Conservation (phyloP, 2,113 vertebrate species). For the Daboia siamensis region DNA sequence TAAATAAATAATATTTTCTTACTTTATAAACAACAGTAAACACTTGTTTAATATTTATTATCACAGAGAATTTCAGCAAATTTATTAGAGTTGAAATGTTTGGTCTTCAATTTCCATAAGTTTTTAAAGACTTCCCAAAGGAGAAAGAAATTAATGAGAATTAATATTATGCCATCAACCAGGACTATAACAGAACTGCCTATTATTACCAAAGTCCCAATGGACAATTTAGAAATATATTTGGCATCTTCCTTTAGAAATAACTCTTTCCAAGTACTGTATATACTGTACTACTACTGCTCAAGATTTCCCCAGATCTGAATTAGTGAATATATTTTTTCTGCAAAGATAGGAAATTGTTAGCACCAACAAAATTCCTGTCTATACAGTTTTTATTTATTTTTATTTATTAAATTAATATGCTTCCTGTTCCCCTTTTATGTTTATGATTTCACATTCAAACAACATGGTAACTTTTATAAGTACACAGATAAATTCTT, state of each 20-base stretch:
- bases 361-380: neutral
- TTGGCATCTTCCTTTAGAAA: neutral
- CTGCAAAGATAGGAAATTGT: neutral
- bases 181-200: neutral
- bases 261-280: neutral
- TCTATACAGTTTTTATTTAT: neutral
- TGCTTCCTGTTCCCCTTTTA: neutral
- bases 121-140: neutral
- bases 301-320: neutral
- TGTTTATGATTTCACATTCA: neutral
- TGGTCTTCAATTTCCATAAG: neutral
- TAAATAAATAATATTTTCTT: slow-evolving; percentile 21
- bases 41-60: slow-evolving; percentile 18
- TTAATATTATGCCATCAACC: neutral
- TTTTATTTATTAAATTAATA: neutral
- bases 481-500: neutral
- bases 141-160: neutral
- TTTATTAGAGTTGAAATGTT: too few species aligned
- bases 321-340: neutral
- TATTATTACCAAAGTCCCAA: neutral
- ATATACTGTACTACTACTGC: neutral
- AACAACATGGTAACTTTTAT: neutral
- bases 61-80: slow-evolving; percentile 18
- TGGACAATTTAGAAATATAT: neutral
- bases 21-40: slow-evolving; percentile 8